Conservation (phyloP, 2,888 invertebrate species). For the Creontiades dilutus region DNA sequence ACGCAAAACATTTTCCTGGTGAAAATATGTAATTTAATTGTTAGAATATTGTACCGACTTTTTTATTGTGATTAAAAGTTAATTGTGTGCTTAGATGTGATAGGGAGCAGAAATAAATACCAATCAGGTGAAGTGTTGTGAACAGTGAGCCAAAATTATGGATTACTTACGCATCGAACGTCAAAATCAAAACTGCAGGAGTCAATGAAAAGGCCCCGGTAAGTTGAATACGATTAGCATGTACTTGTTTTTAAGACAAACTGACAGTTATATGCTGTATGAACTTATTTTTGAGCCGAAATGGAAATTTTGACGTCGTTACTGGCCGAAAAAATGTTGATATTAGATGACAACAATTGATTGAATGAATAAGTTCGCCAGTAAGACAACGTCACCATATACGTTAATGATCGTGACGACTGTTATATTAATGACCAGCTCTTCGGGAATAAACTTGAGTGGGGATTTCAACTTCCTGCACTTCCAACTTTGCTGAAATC, state of each 20-base stretch:
- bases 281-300: background rate
- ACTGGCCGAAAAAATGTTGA: background rate
- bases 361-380: background rate
- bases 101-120: slow-evolving; percentile 7
- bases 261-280: background rate
- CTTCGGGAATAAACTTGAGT: too few relatives aligned
- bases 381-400: background rate
- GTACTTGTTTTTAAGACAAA: background rate
- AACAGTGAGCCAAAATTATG: slow-evolving; percentile 60
- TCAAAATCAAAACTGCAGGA: slow-evolving; percentile 57
- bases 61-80: background rate
- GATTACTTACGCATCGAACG: slow-evolving; percentile 58
- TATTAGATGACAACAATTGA: background rate
- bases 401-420: background rate
- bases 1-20: background rate
- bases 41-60: background rate
- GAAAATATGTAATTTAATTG: slow-evolving; percentile 5
- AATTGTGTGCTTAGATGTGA: slow-evolving; percentile 4
- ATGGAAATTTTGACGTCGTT: background rate
- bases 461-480: too few relatives aligned
- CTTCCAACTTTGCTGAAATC: too few relatives aligned
- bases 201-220: slow-evolving; percentile 70
- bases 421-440: too few relatives aligned
- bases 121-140: slow-evolving; percentile 47
- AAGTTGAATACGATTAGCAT: slow-evolving; percentile 20